Evolutionary conservation across 2,888 invertebrate species (phyloP).

Genomic region (Girardia tigrina): DNA sequence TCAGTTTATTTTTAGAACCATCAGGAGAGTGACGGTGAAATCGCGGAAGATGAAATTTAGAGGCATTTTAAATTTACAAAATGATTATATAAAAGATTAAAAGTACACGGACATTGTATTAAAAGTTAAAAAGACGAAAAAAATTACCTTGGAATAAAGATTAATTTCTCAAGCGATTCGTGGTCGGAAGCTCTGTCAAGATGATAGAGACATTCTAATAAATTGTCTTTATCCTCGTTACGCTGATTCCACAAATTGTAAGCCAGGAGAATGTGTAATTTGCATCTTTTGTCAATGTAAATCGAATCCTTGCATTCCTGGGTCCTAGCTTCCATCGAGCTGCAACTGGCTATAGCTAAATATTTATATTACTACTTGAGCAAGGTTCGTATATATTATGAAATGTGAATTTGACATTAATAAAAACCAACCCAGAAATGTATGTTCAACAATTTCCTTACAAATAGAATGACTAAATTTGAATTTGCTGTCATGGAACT

Average conservation of each 20-base stretch:
- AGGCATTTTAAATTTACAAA: too few species aligned
- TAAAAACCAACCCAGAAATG: background rate
- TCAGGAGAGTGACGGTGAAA: too few species aligned
- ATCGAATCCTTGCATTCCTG: background rate
- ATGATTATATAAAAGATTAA: too few species aligned
- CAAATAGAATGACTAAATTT: constrained; percentile 3
- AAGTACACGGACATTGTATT: too few species aligned
- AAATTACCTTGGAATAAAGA: background rate
- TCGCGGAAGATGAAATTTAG: too few species aligned
- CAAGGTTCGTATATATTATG: too few species aligned
- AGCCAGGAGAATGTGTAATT: background rate
- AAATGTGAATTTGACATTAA: background rate
- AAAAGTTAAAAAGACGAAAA: too few species aligned
- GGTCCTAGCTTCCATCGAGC: background rate
- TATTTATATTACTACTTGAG: too few species aligned
- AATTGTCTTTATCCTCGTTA: background rate
- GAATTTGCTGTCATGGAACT: background rate
- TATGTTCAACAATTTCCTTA: constrained; percentile 14
- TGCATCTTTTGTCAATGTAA: background rate
- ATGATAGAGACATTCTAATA: background rate
- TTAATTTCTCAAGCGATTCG: background rate
- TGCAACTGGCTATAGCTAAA: background rate
- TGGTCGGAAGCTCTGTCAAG: background rate
- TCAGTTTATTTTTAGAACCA: too few species aligned
- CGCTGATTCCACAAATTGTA: background rate